Evolutionary conservation across 2,888 invertebrate species (phyloP).

Genomic region (Aquatica leii): DNA sequence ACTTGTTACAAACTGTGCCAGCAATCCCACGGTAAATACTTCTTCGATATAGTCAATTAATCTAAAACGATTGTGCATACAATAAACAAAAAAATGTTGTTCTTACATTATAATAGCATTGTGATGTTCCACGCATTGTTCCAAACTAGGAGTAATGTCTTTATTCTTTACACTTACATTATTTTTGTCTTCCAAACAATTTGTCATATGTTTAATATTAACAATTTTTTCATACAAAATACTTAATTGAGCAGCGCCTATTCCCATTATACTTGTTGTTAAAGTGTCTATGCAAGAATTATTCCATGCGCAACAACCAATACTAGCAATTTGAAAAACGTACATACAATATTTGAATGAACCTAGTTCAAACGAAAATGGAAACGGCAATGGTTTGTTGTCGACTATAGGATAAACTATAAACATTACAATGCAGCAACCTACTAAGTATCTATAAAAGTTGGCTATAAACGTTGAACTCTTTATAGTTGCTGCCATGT

Average conservation of each 20-base stretch:
- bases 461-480: slow-evolving; percentile 23
- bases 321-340: slow-evolving; percentile 23
- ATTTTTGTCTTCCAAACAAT: neutral
- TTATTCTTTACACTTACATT: neutral
- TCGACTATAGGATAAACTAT: slow-evolving; percentile 24
- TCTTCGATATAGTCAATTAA: slow-evolving; percentile 24
- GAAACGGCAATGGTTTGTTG: slow-evolving; percentile 30
- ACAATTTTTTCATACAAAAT: slow-evolving; percentile 25
- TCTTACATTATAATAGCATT: slow-evolving; percentile 24
- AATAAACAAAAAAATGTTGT: neutral
- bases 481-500: slow-evolving; percentile 25
- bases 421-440: slow-evolving; percentile 17
- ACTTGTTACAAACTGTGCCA: slow-evolving; percentile 31
- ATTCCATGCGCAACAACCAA: slow-evolving; percentile 30
- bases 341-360: slow-evolving; percentile 24
- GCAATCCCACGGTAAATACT: slow-evolving; percentile 24
- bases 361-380: slow-evolving; percentile 35
- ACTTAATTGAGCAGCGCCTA: slow-evolving; percentile 26
- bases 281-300: slow-evolving; percentile 31
- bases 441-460: slow-evolving; percentile 16
- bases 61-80: slow-evolving; percentile 20
- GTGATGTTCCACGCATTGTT: slow-evolving; percentile 30
- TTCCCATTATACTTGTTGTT: slow-evolving; percentile 24
- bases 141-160: neutral
- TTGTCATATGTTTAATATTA: neutral